Percentiles rank a stretch among this genome's conserved stretches.
Conservation (phyloP, 2,888 invertebrate genomes). For the Nephrocerus scutellatus region DNA sequence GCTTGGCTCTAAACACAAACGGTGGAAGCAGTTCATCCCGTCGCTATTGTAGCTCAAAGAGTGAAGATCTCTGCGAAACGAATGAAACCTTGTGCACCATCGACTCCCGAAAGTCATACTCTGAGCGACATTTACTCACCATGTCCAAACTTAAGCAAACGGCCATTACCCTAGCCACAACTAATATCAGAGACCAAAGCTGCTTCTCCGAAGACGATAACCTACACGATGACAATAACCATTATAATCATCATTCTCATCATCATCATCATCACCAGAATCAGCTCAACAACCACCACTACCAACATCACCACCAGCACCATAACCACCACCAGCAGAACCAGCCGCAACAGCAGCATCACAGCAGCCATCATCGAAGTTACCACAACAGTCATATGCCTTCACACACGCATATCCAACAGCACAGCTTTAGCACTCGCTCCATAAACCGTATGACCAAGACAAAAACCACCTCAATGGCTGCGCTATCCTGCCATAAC, state of each 20-base stretch:
- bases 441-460: conserved; percentile 45
- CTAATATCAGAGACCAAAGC: conserved; percentile 28
- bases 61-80: conserved; percentile 40
- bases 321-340: conserved; percentile 14
- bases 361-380: conserved; percentile 6
- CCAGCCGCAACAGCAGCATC: conserved; percentile 9
- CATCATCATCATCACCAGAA: conserved; percentile 14
- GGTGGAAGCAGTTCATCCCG: conserved; percentile 23
- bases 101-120: conserved; percentile 43
- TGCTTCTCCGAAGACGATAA: conserved; percentile 40
- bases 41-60: conserved; percentile 41
- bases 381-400: conserved; percentile 13
- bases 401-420: conserved; percentile 26
- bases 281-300: conserved; percentile 14
- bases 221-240: conserved; percentile 45
- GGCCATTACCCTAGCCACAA: conserved; percentile 42
- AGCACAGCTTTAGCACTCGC: conserved; percentile 40
- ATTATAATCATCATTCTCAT: conserved; percentile 20
- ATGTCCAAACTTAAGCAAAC: conserved; percentile 43
- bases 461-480: conserved; percentile 45
- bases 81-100: conserved; percentile 37
- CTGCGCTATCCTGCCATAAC: conserved; percentile 40
- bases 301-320: conserved; percentile 18
- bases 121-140: conserved; percentile 41
- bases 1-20: conserved; percentile 31